Conservation (phyloP, 2,797 vertebrate species). For the Muraenolepis orangiensis region DNA sequence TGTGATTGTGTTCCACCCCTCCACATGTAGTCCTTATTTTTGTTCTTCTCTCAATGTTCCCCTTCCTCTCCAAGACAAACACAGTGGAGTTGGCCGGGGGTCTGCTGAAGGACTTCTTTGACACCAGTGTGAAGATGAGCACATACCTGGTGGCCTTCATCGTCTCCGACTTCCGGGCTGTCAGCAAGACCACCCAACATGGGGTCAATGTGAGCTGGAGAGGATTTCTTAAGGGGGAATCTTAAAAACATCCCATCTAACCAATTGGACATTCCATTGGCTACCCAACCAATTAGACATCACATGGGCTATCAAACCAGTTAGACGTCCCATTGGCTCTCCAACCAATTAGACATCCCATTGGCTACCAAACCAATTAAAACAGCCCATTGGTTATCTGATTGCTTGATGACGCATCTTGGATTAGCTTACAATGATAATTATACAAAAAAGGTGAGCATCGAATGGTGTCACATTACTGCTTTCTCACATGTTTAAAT, state of each 20-base stretch:
- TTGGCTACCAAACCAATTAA: no score
- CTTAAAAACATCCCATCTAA: no score
- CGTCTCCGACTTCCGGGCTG: conserved; percentile 86
- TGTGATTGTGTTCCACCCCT: not conserved
- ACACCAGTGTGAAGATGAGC: conserved; percentile 88
- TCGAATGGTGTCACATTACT: no score
- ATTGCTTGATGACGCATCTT: no score
- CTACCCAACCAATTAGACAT: not conserved
- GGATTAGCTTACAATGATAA: no score
- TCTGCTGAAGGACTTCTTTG: conserved; percentile 87
- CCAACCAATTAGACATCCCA: no score
- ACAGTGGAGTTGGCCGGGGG: conserved; percentile 71
- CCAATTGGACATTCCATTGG: not conserved
- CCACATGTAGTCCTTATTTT: not conserved
- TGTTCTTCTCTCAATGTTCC: not conserved
- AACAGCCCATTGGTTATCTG: no score
- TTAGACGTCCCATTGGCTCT: not conserved
- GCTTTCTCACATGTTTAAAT: no score
- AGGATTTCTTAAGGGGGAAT: not conserved
- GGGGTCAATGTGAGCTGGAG: conserved; percentile 80
- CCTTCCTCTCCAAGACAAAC: conserved; percentile 69
- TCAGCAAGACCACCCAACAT: conserved; percentile 80
- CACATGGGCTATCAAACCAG: not conserved
- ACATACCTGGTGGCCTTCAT: conserved; percentile 92
- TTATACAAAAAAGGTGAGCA: no score